Base-by-base conservation (phyloP, 1,140 invertebrate genomes). In the Brachionus asplanchnoidis region DNA sequence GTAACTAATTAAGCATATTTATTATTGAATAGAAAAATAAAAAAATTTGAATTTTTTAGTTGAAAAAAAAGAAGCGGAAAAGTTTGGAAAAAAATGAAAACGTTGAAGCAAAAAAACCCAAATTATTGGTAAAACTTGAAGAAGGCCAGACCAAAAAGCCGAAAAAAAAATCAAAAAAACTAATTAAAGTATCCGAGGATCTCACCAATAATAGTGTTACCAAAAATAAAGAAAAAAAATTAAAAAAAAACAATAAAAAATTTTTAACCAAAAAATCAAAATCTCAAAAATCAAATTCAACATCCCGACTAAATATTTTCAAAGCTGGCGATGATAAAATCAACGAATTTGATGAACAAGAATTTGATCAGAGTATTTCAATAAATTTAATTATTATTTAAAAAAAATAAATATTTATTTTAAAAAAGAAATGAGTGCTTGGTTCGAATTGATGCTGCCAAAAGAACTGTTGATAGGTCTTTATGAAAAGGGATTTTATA, bases 381-480 rank as follows among this genome's bases (percentile, higher is more conserved):
- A 12, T 7, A 77, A 17, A 9, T 26, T 32, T 60, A 82, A 65
- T 9, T 65, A 14, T 40, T 65, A 56, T 40, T 32, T 14, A 5
- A 23, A 82, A 20, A 60, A 60, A 28, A 28, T 28, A 14, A 26
- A 8, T 14, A 23, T 68, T 82, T 68, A 20, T 23, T 11, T 32
- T 8, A 36, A 8, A 14, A 3, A n/a, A 82, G 79, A 82, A 82
- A 82, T 82, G 79, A 32, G 8, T 14, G 17, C 53, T 12, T 82
- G 79, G 79, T 68, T 82, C 11, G 79, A 82, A 65, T 65, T 82
- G 28, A 65, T 42, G 53, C 28, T 82, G n/a, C 79, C 79, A 42
- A 82, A 65, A 65, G 79, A 68, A 9, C 17, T 82, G 3, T 28
- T 82, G 36, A 20, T 40, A 60, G 65, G 79, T 65, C n/a, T 82